Percentiles rank a stretch among this genome's conserved stretches.
Conservation (phyloP, 30 jellyfish, hydroid and myxozoan species). For the Aurelia sp. region DNA sequence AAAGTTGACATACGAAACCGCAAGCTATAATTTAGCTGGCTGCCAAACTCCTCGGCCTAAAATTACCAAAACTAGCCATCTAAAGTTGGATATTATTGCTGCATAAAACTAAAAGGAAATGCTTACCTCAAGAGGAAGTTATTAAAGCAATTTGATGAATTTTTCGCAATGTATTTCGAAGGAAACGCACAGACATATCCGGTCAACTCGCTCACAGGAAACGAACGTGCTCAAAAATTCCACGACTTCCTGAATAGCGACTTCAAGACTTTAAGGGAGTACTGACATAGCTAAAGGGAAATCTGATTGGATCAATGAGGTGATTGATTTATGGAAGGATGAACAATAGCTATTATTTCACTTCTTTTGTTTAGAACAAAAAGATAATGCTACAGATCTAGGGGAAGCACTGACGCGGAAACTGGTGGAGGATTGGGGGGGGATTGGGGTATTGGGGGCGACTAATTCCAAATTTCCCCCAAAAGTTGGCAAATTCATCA, state of each 20-base stretch:
- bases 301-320: slow-evolving; percentile 1
- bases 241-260: slow-evolving; percentile 66
- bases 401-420: no score
- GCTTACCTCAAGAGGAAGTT: not conserved
- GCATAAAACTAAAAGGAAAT: not conserved
- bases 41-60: no score
- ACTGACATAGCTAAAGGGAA: slow-evolving; percentile 15
- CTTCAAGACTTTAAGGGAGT: slow-evolving; percentile 6
- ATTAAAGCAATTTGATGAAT: not conserved
- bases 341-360: not conserved
- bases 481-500: no score
- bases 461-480: no score
- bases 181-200: slow-evolving; percentile 66
- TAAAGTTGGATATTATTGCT: no score
- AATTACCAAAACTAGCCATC: no score
- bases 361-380: no score
- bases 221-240: slow-evolving; percentile 32
- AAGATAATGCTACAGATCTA: no score
- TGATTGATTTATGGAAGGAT: not conserved
- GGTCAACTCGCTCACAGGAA: slow-evolving; percentile 61
- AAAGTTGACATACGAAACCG: no score
- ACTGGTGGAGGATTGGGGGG: no score
- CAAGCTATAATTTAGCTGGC: no score
- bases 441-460: no score
- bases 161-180: slow-evolving; percentile 1